Percentiles rank a stretch among this genome's conserved stretches.
phyloP scores from a whole-genome alignment of 2,113 vertebrate genomes.

The Melierax canorus region DNA sequence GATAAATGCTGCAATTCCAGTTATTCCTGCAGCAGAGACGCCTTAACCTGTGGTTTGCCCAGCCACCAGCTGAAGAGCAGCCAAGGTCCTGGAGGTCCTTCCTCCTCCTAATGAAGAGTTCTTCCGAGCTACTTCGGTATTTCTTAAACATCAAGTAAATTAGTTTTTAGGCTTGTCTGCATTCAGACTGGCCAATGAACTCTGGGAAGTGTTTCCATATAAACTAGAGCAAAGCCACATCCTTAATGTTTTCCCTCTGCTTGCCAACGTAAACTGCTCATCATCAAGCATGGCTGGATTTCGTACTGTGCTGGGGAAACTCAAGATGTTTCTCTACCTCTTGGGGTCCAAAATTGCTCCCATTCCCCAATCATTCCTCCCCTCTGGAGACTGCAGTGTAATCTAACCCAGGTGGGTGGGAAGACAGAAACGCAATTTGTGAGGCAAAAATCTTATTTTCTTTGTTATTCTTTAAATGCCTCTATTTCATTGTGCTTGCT shows the following conservation, averaged over 20 bases:
- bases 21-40: background rate
- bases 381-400: background rate
- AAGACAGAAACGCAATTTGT: background rate
- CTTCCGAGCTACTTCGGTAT: background rate
- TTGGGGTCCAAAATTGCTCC: conserved; percentile 6
- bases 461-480: background rate
- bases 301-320: conserved; percentile 24
- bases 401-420: background rate
- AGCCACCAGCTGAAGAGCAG: background rate
- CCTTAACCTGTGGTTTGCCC: background rate
- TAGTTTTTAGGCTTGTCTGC: background rate
- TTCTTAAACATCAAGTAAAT: background rate
- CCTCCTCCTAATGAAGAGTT: background rate
- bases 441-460: background rate
- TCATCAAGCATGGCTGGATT: background rate
- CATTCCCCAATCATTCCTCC: background rate
- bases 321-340: background rate
- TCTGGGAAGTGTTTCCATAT: conserved; percentile 20
- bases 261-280: conserved; percentile 8
- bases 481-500: background rate
- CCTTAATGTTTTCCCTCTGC: conserved; percentile 12
- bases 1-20: background rate
- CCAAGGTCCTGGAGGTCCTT: background rate
- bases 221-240: conserved; percentile 31
- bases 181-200: background rate